Evolutionary conservation across 2,888 invertebrate species (phyloP).

Genomic region (Brassicogethes aeneus): DNA sequence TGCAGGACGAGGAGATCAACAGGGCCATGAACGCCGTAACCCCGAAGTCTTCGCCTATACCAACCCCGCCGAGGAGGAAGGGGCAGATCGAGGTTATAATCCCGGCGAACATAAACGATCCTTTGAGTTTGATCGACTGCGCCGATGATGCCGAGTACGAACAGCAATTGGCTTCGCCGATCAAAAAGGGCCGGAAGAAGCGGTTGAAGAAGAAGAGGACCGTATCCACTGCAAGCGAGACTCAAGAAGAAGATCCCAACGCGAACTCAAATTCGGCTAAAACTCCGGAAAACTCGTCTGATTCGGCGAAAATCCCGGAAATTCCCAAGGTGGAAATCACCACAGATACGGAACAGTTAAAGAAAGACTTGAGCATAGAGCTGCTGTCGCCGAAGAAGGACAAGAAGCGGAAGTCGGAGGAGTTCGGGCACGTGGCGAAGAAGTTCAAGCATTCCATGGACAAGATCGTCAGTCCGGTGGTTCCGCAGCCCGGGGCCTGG

Average conservation of each 20-base stretch:
- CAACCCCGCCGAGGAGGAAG: constrained; percentile 71
- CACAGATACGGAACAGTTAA: not conserved
- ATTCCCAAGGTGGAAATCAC: constrained; percentile 8
- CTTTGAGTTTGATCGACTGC: constrained; percentile 75
- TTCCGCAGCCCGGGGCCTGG: constrained; percentile 84
- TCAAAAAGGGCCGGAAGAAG: constrained; percentile 52
- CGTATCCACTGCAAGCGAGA: constrained; percentile 36
- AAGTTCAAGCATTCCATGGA: constrained; percentile 65
- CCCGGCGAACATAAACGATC: constrained; percentile 88
- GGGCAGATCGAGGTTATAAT: constrained; percentile 80
- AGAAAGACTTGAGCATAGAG: constrained; percentile 27
- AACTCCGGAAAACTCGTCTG: constrained; percentile 35
- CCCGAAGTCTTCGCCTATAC: constrained; percentile 84
- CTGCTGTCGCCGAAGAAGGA: constrained; percentile 39
- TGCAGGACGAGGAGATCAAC: constrained; percentile 67
- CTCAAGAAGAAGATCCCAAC: constrained; percentile 35
- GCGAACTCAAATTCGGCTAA: constrained; percentile 41
- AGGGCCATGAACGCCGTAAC: constrained; percentile 78
- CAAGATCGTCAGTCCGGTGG: constrained; percentile 86
- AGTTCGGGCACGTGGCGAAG: constrained; percentile 43
- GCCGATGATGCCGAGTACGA: constrained; percentile 76
- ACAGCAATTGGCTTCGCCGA: constrained; percentile 64
- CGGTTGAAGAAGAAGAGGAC: constrained; percentile 55
- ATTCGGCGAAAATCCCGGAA: constrained; percentile 40
- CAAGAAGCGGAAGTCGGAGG: constrained; percentile 49